Evolutionary conservation across 2,113 vertebrate genomes (phyloP), one percentile per base, ranked within the genome.

Genomic region (Ceratotherium simum): DNA sequence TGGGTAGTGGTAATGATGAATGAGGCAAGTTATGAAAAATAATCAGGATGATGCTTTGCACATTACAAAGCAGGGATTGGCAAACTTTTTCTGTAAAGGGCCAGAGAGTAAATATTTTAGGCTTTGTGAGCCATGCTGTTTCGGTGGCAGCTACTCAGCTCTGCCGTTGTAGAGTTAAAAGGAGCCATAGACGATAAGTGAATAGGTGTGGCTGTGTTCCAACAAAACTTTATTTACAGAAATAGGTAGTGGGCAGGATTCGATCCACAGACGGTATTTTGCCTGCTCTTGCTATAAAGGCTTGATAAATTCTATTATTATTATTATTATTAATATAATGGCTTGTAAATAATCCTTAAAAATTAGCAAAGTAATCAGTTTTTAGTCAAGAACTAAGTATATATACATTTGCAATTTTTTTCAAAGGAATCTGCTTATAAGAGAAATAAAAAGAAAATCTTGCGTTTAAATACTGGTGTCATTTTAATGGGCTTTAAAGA

Each of bases 301-400:
- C 21, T 85, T 95, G 42, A 76, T 48, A 56, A 29, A 67, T 84
- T 36, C 27, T 20, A 51, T 88, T 95, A 23, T 91, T 83, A 51
- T 88, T 95, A 23, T 91, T 83, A 39, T 73, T 33, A 31, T 72
- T 65, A 64, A 82, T 46, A 54, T 6, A 80, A 75, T 72, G 7
- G 7, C 62, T 90, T 87, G 8, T 36, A 76, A 51, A 56, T 85
- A 54, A 39, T 90, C 18, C 84, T 95, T 96, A 94, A 72, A 79
- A 90, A 80, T 73, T 73, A 62, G 42, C 58, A 62, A 85, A 56
- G 14, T 46, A 94, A 79, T 72, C 39, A 20, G 1, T 62, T 95
- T 95, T 96, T 42, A 78, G 78, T 90, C 5, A 82, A 92, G 51
- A 97, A n/a, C 60, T 51, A 90, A 76, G 23, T 76, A 23, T n/a